Evolutionary conservation across 2,797 vertebrate genomes (phyloP), one percentile per base, ranked within the genome.

Genomic region (Podarcis siculus): DNA sequence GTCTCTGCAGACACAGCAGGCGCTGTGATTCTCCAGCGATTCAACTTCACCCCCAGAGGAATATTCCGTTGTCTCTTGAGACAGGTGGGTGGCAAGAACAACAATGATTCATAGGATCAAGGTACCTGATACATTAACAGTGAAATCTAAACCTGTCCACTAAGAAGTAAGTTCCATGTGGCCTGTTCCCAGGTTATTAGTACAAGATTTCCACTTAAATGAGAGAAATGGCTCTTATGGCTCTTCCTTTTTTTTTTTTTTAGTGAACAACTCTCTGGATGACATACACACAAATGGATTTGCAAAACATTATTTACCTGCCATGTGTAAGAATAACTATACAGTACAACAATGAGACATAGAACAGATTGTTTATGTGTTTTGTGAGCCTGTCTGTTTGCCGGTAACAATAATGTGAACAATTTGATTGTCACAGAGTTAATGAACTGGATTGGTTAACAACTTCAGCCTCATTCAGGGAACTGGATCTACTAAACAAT

Each of bases 191-290:
- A 64, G 61, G 21, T 23, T 17, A 55, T 6, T 55, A 25, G 8
- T 77, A 77, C n/a, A 73, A 2, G 15, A n/a, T 19, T 55, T 30
- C 42, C 27, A 25, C 39, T 1, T 49, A 5, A 1, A 71, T 88
- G 55, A 58, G 83, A 67, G 8, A 2, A 78, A 0, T 1, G 12
- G 35, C 79, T n/a, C n/a, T n/a, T n/a, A n/a, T n/a, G n/a, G n/a
- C n/a, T n/a, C n/a, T n/a, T n/a, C n/a, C 27, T 69, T 90, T 17
- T 35, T 17, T 72, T 17, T 75, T 21, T 83, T 90, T 35, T 87
- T 78, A 69, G 32, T 27, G 82, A 67, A 88, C 55, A 37, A 5
- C 9, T 66, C 83, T 86, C 30, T 66, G 58, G 86, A 90, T 0
- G 19, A 87, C 86, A 27, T 27, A 21, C 37, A 80, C 30, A 32